These are phyloP conservation scores for Drosophila tripunctata DNA, from an alignment of 2,888 invertebrate genomes.

Conservation along the genomic window DNA sequence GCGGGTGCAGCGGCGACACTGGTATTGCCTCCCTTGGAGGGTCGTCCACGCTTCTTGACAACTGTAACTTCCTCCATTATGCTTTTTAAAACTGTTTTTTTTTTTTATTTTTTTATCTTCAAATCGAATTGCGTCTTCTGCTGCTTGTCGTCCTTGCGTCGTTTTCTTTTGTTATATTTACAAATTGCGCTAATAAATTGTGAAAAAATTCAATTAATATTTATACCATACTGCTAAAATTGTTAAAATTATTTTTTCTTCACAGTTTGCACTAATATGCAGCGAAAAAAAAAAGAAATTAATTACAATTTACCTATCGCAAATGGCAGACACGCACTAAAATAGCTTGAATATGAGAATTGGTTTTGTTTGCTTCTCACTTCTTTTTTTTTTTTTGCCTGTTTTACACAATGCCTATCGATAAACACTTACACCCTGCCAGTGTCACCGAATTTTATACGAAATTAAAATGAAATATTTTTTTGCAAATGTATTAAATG, in stretches of 20 bases:
- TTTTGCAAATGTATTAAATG: not conserved
- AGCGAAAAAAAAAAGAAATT: not conserved
- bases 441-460: not conserved
- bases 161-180: not conserved
- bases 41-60: constrained; percentile 61
- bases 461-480: not conserved
- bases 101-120: not conserved
- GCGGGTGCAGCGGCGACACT: constrained; percentile 11
- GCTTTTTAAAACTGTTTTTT: not conserved
- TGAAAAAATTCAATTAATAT: not conserved
- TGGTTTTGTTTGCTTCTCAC: constrained; percentile 29
- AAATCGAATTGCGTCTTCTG: not conserved
- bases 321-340: constrained; percentile 12
- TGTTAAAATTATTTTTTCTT: not conserved
- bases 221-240: no score
- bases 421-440: constrained; percentile 22
- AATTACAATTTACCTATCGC: constrained; percentile 19
- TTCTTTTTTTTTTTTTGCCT: constrained; percentile 24
- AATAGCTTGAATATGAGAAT: constrained; percentile 45
- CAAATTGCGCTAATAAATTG: not conserved
- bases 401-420: constrained; percentile 26
- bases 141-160: not conserved
- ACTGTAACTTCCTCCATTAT: constrained; percentile 53
- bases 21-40: constrained; percentile 35
- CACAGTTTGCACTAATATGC: not conserved